Conservation (phyloP, 2,113 vertebrate species). For the Gymnogyps californianus region DNA sequence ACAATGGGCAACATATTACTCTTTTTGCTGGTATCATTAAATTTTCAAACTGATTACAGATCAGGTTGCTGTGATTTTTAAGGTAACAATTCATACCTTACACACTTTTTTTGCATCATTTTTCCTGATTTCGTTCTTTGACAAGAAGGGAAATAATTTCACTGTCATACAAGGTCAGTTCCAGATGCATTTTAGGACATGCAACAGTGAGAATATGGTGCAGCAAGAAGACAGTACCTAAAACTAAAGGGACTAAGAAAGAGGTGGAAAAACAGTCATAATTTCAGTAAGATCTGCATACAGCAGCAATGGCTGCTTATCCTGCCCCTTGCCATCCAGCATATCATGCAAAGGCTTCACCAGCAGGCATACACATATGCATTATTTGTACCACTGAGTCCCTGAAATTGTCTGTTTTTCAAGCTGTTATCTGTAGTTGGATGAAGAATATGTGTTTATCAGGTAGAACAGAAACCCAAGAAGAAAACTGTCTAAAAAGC, state of each 20-base stretch:
- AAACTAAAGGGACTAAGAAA: neutral
- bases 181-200: neutral
- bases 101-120: neutral
- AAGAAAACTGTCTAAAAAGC: neutral
- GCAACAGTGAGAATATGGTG: neutral
- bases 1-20: neutral
- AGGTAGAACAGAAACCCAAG: neutral
- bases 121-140: neutral
- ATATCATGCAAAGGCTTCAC: neutral
- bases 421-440: neutral
- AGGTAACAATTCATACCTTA: neutral
- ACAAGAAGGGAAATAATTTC: neutral
- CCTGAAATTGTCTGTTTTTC: neutral
- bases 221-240: neutral
- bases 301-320: neutral
- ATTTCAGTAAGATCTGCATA: neutral
- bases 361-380: accelerated
- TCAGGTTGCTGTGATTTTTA: neutral
- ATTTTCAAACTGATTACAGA: neutral
- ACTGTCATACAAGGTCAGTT: neutral
- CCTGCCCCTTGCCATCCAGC: neutral
- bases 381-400: neutral
- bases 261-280: neutral
- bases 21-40: neutral
- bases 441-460: neutral